phyloP scores from a whole-genome alignment of 2,888 invertebrate genomes.

The Gonocerus acuteangulatus region DNA sequence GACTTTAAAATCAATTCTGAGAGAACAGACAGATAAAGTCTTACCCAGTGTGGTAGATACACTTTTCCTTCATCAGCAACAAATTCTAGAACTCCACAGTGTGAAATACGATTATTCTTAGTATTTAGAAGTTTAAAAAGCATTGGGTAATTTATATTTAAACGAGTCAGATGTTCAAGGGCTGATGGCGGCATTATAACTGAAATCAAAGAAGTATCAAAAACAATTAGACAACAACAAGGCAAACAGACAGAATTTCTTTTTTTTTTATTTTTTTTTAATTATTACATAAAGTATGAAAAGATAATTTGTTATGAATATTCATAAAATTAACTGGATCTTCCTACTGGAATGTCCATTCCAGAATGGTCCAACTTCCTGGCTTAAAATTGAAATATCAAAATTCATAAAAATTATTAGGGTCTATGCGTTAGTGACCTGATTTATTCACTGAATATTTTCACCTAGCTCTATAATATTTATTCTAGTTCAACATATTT shows the following conservation, averaged over 20 bases:
- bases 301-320: too few relatives aligned
- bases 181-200: conserved; percentile 97
- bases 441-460: too few relatives aligned
- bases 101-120: conserved; percentile 74
- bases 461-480: too few relatives aligned
- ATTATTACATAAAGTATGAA: conserved; percentile 5
- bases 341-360: too few relatives aligned
- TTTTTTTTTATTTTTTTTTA: background rate
- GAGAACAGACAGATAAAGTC: too few relatives aligned
- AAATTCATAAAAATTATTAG: too few relatives aligned
- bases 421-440: too few relatives aligned
- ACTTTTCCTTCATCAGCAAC: conserved; percentile 97
- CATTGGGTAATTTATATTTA: conserved; percentile 98
- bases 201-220: conserved; percentile 51
- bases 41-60: conserved; percentile 88
- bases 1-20: too few relatives aligned
- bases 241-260: background rate
- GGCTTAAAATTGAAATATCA: too few relatives aligned
- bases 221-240: background rate
- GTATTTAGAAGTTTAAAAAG: conserved; percentile 89
- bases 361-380: too few relatives aligned
- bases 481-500: too few relatives aligned
- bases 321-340: too few relatives aligned
- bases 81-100: conserved; percentile 95
- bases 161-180: conserved; percentile 78